Conservation (phyloP, 2,797 vertebrate genomes). For the Paratrypauchen microcephalus region DNA sequence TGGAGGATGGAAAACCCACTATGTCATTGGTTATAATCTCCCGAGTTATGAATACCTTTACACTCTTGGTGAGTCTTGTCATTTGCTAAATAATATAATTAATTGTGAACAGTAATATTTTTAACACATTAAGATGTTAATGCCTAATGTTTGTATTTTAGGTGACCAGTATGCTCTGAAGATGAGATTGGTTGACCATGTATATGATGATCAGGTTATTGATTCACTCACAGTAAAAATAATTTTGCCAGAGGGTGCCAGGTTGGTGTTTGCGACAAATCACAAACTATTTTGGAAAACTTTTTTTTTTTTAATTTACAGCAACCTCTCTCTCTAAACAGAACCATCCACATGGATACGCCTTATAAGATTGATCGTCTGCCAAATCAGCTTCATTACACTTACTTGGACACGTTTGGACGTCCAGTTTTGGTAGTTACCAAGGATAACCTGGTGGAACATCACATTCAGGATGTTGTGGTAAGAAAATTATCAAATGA, state of each 20-base stretch:
- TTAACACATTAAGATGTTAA: constrained; percentile 4
- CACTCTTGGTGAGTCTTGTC: constrained; percentile 83
- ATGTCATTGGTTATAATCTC: constrained; percentile 95
- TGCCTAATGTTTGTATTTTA: constrained; percentile 47
- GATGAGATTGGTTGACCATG: constrained; percentile 96
- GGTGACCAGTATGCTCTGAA: constrained; percentile 97
- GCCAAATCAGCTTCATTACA: constrained; percentile 92
- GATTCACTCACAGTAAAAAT: constrained; percentile 93
- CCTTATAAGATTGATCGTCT: constrained; percentile 90
- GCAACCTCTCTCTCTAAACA: constrained; percentile 47
- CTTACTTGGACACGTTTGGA: constrained; percentile 96
- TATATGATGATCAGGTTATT: constrained; percentile 97
- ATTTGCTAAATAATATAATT: background rate
- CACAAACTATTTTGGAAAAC: background rate
- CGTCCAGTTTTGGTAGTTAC: constrained; percentile 92
- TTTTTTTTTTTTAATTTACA: background rate
- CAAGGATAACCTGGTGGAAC: constrained; percentile 95
- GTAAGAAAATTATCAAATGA: constrained; percentile 67
- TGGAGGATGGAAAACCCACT: constrained; percentile 98
- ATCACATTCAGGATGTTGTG: constrained; percentile 98
- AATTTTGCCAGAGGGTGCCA: constrained; percentile 95
- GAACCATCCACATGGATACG: constrained; percentile 92
- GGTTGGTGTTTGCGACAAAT: constrained; percentile 73
- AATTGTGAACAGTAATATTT: background rate
- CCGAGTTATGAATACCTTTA: constrained; percentile 99